Evolutionary conservation across 2,113 vertebrate genomes (phyloP), one percentile per base, ranked within the genome.

Genomic region (Eurystomus gularis): DNA sequence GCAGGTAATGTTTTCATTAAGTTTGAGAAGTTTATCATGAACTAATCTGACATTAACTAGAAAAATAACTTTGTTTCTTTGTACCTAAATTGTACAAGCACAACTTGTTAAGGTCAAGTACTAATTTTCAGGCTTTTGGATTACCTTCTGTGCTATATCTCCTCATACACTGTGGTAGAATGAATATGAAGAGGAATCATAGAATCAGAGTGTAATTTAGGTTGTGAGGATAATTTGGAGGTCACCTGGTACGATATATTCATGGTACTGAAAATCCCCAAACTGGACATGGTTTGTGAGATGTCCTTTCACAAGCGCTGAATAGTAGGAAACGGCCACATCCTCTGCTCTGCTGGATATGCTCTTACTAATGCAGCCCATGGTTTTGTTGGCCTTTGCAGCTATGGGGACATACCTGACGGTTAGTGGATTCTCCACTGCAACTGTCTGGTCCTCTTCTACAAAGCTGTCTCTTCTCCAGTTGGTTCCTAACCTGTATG

Each of bases 131-230:
- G 4, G 40, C 17, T 66, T 78, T 66, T 52, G 49, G 9, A 21
- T 60, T 8, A 24, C 10, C 2, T 44, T 57, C 20, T 48, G 9
- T 40, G 3, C 7, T 40, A 5, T 20, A 23, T 37, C 8, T 80
- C n/a, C 18, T 62, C 7, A 4, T 44, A 44, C 14, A 26, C 5
- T 2, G 1, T 9, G 31, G 26, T 26, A 66, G 7, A 20, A 44
- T 46, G 42, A 17, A 62, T 31, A 35, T 1, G 0, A 76, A 35
- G 10, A 3, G 4, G 12, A 62, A 52, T 24, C 4, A 39, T 3
- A 57, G 33, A 51, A 35, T n/a, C 9, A 24, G 35, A 10, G 5
- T 17, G 7, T 10, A 49, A 26, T 26, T 40, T 40, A n/a, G 17
- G 5, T 33, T 39, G 31, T 24, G 87, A 77, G 42, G 13, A 37